Base-by-base conservation (phyloP, 35 echinoderm and acorn worm genomes). In the Ophioderma brevispina region DNA sequence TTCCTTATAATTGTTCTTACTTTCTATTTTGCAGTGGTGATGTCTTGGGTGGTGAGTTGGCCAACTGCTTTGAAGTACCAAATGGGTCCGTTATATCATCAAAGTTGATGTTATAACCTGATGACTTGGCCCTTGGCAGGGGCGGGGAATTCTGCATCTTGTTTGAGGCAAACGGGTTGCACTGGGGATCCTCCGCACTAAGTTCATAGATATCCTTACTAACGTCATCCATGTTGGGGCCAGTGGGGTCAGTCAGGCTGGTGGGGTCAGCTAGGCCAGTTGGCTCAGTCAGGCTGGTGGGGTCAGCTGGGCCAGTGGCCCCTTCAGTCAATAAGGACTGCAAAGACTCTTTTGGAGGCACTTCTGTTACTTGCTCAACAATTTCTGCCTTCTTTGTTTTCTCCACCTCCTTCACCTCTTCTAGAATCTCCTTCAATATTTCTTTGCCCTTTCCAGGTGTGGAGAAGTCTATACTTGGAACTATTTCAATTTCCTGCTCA, bases 121-220 rank as follows among this genome's bases (percentile, higher is more conserved):
- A 70, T 63, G 83, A 64, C 55, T 52, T 40, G 42, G 40, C 31
- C 35, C 37, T 85, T 70, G 83, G 83, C 33, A 33, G 83, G 19
- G 78, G 86, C 11, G 92, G 92, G 0, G 92, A 93, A 36, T 89
- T 93, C 39, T 82, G 86, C 2, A 93, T 77, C 30, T 31, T n/a
- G 37, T 78, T 38, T 76, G 92, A 70, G 1, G 80, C 80, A 64
- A 93, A 93, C 19, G 83, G 83, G 32, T 75, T 37, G 23, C 17
- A 8, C n/a, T 70, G 10, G 17, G 17, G 17, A 17, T 46, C 17
- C 2, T 70, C 59, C 5, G 8, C 46, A 21, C 21, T 52, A 11
- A 52, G 8, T 21, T 70, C 59, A 30, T 70, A 70, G 23, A 70
- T 70, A 25, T 70, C n/a, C 59, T 6, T 6, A 70, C 6, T 70